Evolutionary conservation across 2,888 invertebrate genomes (phyloP), one percentile per base, ranked within the genome.

Genomic region (Lomographa bimaculata): DNA sequence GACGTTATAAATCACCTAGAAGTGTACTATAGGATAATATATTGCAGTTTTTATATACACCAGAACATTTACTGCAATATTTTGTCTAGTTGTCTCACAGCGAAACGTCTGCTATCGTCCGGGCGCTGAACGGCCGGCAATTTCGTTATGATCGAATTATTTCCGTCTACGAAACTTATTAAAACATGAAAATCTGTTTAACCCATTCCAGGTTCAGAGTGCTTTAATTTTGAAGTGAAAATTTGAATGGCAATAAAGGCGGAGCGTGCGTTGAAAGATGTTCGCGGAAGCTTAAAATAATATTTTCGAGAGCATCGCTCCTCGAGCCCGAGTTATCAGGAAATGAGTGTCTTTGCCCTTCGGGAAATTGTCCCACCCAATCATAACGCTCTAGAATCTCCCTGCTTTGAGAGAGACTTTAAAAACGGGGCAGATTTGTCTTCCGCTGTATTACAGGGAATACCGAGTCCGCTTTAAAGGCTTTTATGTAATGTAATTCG

Each of bases 281-380:
- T 78, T 77, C 68, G 71, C 70, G 77, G 73, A 77, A 79, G 81
- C 76, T 80, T 77, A 73, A 84, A 84, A 86, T 84, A 84, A 85
- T 83, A 84, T 84, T 43, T 43, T 85, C 74, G 67, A 78, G 67
- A 60, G 70, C 68, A 70, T 70, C 70, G 69, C 67, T 71, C 60
- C 66, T 62, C 71, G 71, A 67, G 66, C 71, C 58, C 50, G 32
- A 37, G 36, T 33, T 37, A 32, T 36, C 77, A 82, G 87, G 87
- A 89, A 89, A 89, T 86, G 84, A 86, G 82, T 68, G 74, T 74
- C 76, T 77, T 79, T 78, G 81, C 71, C 84, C 81, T 72, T 57
- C 79, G 86, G 86, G 86, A 86, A 85, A 86, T 85, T 82, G 83
- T 79, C 79, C 80, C 77, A 76, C 70, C 76, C 75, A 80, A 85